A percentile compares a stretch with the other conserved stretches of the same genome.
Conservation (phyloP, 2,888 invertebrate genomes). For the Fragum fragum region DNA sequence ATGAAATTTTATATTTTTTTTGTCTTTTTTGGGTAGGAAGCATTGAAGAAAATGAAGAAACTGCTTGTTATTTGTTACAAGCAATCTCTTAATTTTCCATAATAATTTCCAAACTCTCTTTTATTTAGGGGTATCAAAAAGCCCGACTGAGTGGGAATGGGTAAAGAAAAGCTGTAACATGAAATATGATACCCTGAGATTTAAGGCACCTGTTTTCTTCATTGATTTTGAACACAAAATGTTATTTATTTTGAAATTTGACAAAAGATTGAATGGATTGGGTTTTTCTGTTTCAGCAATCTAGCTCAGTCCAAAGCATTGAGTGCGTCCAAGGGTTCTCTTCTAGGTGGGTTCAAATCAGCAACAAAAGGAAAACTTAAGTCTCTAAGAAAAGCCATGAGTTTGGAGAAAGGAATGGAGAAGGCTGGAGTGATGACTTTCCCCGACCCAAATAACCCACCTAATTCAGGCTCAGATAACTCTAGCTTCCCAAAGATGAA, state of each 20-base stretch:
- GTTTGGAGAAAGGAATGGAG: conserved; percentile 75
- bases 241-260: neutral
- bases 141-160: too few relatives aligned
- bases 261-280: neutral
- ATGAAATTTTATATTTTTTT: too few relatives aligned
- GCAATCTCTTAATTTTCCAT: too few relatives aligned
- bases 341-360: conserved; percentile 61
- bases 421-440: conserved; percentile 48
- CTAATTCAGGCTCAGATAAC: conserved; percentile 38
- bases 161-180: too few relatives aligned
- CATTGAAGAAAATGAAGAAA: too few relatives aligned
- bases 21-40: too few relatives aligned
- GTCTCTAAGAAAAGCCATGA: conserved; percentile 73
- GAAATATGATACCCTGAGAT: too few relatives aligned
- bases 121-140: too few relatives aligned
- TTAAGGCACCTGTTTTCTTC: too few relatives aligned
- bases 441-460: conserved; percentile 40
- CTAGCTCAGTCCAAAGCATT: conserved; percentile 63
- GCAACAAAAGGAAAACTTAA: conserved; percentile 71
- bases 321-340: conserved; percentile 67
- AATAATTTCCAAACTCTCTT: too few relatives aligned
- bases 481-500: conserved; percentile 61
- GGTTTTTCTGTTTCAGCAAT: conserved; percentile 54
- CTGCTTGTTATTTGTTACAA: too few relatives aligned
- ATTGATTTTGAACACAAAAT: neutral